Percentiles rank a stretch among this genome's conserved stretches.
Conservation (phyloP, 2,113 vertebrate species). For the Trachemys scripta region DNA sequence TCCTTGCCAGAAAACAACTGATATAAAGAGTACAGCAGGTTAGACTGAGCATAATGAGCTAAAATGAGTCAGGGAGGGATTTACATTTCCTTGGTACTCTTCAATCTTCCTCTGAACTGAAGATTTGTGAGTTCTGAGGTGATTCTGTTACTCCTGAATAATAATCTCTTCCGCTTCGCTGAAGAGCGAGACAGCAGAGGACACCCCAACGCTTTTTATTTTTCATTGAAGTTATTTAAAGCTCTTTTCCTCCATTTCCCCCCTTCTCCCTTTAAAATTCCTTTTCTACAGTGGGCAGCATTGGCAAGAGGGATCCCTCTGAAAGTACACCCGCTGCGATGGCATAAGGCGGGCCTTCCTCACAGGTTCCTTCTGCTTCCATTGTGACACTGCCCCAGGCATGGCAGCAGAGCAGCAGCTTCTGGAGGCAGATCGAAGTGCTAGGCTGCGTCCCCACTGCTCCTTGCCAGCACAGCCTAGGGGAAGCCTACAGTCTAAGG, state of each 20-base stretch:
- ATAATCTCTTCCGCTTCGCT: not conserved
- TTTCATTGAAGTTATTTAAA: not conserved
- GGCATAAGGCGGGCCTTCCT: not conserved
- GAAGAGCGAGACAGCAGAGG: not conserved
- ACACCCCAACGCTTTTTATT: not conserved
- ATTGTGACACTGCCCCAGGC: not conserved
- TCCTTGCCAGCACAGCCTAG: not conserved
- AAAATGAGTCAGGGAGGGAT: not conserved
- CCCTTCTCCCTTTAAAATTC: not conserved
- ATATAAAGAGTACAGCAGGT: not conserved
- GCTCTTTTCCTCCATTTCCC: not conserved
- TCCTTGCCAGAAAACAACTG: not conserved
- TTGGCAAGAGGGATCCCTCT: not conserved
- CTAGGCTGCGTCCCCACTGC: not conserved
- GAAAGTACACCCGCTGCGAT: fast-evolving
- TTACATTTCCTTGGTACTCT: not conserved
- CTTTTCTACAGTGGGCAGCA: not conserved
- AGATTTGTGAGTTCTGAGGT: not conserved
- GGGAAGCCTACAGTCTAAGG: not conserved
- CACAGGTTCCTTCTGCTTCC: not conserved
- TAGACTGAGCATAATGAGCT: not conserved
- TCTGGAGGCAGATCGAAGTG: not conserved
- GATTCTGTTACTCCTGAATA: not conserved
- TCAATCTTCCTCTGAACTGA: not conserved
- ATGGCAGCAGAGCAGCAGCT: not conserved